These are phyloP conservation scores for Rhimphoctona megacephalus DNA, from an alignment of 2,888 invertebrate genomes.

Conservation along the genomic window DNA sequence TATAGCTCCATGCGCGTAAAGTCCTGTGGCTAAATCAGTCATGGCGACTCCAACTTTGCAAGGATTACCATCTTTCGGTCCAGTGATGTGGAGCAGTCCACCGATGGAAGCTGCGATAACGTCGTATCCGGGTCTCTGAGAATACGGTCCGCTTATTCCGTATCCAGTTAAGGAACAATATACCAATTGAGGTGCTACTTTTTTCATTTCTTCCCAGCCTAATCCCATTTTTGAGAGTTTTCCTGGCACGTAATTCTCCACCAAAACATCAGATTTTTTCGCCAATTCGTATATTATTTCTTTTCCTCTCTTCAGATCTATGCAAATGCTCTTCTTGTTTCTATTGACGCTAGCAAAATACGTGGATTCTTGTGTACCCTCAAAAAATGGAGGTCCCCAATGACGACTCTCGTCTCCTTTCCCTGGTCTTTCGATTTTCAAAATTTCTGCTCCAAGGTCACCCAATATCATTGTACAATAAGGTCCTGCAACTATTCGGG, in stretches of 20 bases:
- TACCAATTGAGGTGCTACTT: slow-evolving; percentile 91
- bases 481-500: slow-evolving; percentile 96
- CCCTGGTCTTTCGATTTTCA: slow-evolving; percentile 95
- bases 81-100: slow-evolving; percentile 95
- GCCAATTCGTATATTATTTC: slow-evolving; percentile 90
- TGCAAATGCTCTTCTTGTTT: slow-evolving; percentile 96
- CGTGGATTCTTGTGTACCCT: slow-evolving; percentile 88
- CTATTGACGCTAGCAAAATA: slow-evolving; percentile 96
- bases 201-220: slow-evolving; percentile 91
- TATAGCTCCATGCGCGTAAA: slow-evolving; percentile 98
- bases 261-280: slow-evolving; percentile 92
- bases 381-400: slow-evolving; percentile 96
- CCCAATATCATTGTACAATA: slow-evolving; percentile 97
- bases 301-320: slow-evolving; percentile 92
- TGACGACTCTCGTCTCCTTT: slow-evolving; percentile 94
- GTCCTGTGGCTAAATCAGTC: slow-evolving; percentile 96
- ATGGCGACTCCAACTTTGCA: slow-evolving; percentile 97
- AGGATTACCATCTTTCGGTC: slow-evolving; percentile 93
- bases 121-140: slow-evolving; percentile 96
- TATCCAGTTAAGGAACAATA: slow-evolving; percentile 98
- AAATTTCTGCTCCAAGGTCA: slow-evolving; percentile 96
- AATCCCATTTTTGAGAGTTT: slow-evolving; percentile 91
- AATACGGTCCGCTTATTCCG: slow-evolving; percentile 95
- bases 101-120: slow-evolving; percentile 97
- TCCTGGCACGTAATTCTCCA: slow-evolving; percentile 98